Evolutionary conservation across 2,113 vertebrate genomes (phyloP).

Genomic region (Austrofundulus limnaeus): DNA sequence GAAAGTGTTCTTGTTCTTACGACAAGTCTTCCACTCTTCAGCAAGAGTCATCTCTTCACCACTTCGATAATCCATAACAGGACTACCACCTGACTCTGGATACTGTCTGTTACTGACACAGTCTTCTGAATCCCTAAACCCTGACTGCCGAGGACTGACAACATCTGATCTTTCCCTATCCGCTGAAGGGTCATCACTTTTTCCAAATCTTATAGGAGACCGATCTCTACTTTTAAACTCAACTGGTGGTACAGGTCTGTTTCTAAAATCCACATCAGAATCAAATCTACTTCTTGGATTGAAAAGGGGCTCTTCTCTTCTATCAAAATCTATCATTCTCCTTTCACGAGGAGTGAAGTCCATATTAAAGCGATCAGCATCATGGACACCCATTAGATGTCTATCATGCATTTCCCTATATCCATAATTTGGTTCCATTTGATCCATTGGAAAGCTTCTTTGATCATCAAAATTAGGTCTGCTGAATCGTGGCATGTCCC

Average conservation of each 20-base stretch:
- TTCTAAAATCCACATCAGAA: conserved; percentile 87
- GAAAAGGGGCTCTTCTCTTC: conserved; percentile 80
- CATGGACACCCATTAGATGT: conserved; percentile 57
- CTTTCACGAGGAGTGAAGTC: conserved; percentile 78
- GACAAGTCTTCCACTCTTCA: conserved; percentile 78
- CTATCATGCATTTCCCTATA: conserved; percentile 71
- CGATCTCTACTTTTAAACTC: conserved; percentile 77
- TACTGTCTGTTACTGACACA: conserved; percentile 59
- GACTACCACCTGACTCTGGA: conserved; percentile 56
- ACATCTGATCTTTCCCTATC: conserved; percentile 69
- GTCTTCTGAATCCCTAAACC: conserved; percentile 56
- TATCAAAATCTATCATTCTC: conserved; percentile 86
- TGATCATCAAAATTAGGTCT: conserved; percentile 71
- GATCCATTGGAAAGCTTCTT: conserved; percentile 71
- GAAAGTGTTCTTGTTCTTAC: conserved; percentile 58
- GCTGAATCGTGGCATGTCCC: conserved; percentile 83
- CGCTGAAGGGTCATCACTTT: conserved; percentile 46
- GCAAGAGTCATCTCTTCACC: conserved; percentile 77
- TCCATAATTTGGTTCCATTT: conserved; percentile 69
- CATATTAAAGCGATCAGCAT: conserved; percentile 65
- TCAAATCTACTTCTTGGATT: conserved; percentile 77
- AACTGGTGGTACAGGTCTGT: conserved; percentile 80
- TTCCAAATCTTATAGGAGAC: conserved; percentile 73
- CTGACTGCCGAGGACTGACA: conserved; percentile 58
- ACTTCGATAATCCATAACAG: conserved; percentile 69